Percentiles rank a stretch among this genome's conserved stretches.
These are phyloP conservation scores for Mya arenaria DNA, from an alignment of 1,140 invertebrate species.

Conservation along the genomic window DNA sequence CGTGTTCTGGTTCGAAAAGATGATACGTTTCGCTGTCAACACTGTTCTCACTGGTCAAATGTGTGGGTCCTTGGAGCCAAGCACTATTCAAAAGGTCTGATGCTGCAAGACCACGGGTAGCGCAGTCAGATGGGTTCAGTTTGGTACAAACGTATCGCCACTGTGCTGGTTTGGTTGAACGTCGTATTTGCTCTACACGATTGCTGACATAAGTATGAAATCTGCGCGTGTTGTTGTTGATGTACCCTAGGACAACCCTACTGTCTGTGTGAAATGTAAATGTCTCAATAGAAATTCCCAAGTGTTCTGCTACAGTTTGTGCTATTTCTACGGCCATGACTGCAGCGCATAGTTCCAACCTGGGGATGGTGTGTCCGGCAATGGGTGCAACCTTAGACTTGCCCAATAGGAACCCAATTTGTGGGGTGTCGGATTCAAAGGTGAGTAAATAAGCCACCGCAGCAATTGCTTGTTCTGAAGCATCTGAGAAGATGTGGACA, in stretches of 20 bases:
- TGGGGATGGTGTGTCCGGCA: conserved; percentile 32
- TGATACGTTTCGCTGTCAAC: too few relatives aligned
- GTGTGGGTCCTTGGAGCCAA: conserved; percentile 35
- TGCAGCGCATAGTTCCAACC: conserved; percentile 40
- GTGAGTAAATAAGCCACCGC: conserved; percentile 48
- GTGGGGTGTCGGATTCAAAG: not conserved
- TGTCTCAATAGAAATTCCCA: not conserved
- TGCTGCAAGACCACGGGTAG: not conserved
- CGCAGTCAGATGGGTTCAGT: conserved; percentile 23
- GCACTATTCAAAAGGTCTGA: not conserved
- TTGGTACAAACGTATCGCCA: conserved; percentile 47
- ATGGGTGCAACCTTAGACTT: conserved; percentile 24
- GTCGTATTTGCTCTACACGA: conserved; percentile 33
- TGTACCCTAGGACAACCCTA: not conserved
- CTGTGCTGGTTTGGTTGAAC: conserved; percentile 37
- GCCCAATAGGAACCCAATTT: conserved; percentile 14
- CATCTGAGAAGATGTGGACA: too few relatives aligned
- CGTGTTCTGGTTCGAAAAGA: too few relatives aligned
- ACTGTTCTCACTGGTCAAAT: too few relatives aligned
- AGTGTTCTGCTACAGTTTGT: not conserved
- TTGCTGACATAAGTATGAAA: conserved; percentile 11
- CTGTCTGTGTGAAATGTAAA: conserved; percentile 1
- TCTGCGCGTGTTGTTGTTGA: not conserved
- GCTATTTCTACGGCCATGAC: conserved; percentile 6
- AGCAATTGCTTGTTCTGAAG: conserved; percentile 50